Evolutionary conservation across 1,140 invertebrate genomes (phyloP), one percentile per base, ranked within the genome.

Genomic region (Neodiprion lecontei): DNA sequence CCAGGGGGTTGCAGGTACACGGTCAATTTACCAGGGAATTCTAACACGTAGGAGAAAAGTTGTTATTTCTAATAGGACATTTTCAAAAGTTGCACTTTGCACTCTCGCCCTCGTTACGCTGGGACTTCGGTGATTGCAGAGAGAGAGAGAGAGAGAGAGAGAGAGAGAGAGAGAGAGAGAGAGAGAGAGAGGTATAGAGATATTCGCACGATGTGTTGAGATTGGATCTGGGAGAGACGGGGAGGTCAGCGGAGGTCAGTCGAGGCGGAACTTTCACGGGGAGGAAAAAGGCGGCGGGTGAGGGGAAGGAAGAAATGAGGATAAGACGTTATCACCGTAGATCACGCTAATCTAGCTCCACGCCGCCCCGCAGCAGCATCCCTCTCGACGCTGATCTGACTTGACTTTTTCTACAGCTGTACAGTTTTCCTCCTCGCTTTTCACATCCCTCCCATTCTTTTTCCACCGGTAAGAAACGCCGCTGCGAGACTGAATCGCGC

Each of bases 261-360:
- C 50, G 69, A 78, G 75, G 75, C 76, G 76, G 75, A 75, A 75
- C 68, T 71, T 53, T 48, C 48, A 68, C 21, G 69, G 66, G 12
- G 49, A 68, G 21, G 11, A 73, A 67, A 47, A 68, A 48, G 70
- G 5, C 28, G 28, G 40, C 48, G 69, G 61, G 10, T 3, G 28
- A n/a, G 28, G 7, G 21, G 28, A 0, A 5, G 21, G 28, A 0
- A 5, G 12, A 14, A 48, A 68, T 67, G 70, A 49, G 50, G 68
- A 40, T 23, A 23, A 65, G 67, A 23, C 17, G 23, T 8, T 86
- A 87, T 87, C 86, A 84, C 82, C 81, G 78, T 82, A 87, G 85
- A 87, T 87, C 85, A 87, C 84, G 84, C 86, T 87, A 88, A 88
- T 88, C 85, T 87, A 81, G 84, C 80, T 80, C 80, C 80, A 87